Evolutionary conservation across 2,113 vertebrate species (phyloP).

Genomic region (Nothocercus julius): DNA sequence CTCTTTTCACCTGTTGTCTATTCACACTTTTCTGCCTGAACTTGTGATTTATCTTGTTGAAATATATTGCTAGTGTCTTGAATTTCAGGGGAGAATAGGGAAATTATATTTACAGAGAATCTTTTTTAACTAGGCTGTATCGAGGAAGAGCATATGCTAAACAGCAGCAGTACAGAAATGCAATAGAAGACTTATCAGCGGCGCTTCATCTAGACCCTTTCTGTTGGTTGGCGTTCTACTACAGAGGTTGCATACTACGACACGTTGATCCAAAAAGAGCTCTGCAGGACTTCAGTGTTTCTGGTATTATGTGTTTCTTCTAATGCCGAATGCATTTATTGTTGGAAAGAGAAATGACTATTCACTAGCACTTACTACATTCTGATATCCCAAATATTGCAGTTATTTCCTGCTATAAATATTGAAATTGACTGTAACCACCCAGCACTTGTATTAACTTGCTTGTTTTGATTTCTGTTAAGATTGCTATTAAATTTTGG

Average conservation of each 20-base stretch:
- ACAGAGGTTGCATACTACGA: conserved; percentile 77
- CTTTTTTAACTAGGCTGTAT: conserved; percentile 68
- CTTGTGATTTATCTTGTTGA: neutral
- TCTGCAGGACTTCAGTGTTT: conserved; percentile 80
- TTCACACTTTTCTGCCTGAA: neutral
- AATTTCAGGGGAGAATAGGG: neutral
- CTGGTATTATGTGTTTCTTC: conserved; percentile 71
- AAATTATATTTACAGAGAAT: neutral
- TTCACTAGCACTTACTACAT: neutral
- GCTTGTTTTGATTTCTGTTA: neutral
- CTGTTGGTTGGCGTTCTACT: conserved; percentile 81
- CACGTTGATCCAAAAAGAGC: conserved; percentile 70
- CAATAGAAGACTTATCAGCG: conserved; percentile 74
- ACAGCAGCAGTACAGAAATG: conserved; percentile 62
- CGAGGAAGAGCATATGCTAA: conserved; percentile 77
- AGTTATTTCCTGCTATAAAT: neutral
- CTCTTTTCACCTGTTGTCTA: neutral
- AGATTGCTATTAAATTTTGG: neutral
- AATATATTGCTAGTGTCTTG: neutral
- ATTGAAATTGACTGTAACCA: neutral
- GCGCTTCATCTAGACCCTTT: conserved; percentile 78
- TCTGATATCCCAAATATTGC: neutral
- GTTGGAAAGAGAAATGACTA: neutral
- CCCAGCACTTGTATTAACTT: neutral
- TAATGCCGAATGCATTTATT: neutral